Evolutionary conservation across 2,888 invertebrate genomes (phyloP), one percentile per base, ranked within the genome.

Genomic region (Mimas tiliae): DNA sequence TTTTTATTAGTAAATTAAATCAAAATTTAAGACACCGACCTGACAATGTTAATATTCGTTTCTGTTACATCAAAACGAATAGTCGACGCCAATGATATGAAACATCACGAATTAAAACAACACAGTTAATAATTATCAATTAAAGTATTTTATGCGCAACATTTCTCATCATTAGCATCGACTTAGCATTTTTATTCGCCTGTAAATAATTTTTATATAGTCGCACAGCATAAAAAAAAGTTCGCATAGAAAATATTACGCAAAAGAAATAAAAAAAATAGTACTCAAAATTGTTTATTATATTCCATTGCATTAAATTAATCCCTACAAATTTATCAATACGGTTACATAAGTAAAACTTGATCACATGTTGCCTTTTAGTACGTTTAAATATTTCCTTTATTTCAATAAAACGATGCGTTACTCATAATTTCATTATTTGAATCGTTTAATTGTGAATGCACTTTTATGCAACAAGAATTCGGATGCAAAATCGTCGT

Each of bases 201-300:
- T 38, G 16, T 12, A 58, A 12, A 42, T 42, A 19, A 19, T 42
- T 55, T 38, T 12, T 6, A 19, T 12, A 4, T 27, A 27, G 42
- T 42, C 42, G 58, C 38, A 19, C 16, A 58, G 12, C 42, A 58
- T 4, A 58, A 58, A 42, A 52, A 51, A 14, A 52, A 12, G 14
- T 52, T 52, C 52, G 21, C 14, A 52, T 11, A 42, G 19, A 19
- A 42, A 38, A 58, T 19, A 6, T 19, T 38, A 19, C 19, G 42
- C 38, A 58, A 58, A 58, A 58, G 6, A 16, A 38, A 58, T 42
- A 58, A 19, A 58, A 58, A 58, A 38, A 58, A 58, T 42, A 11
- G 16, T 55, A 4, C 34, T 38, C 16, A n/a, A 9, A 34, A 55
- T 50, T 7, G 14, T 55, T 55, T 38, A 55, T 55, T 55, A 55